These are phyloP conservation scores for Heliothis subflexa DNA, from an alignment of 1,140 invertebrate genomes.

Conservation along the genomic window DNA sequence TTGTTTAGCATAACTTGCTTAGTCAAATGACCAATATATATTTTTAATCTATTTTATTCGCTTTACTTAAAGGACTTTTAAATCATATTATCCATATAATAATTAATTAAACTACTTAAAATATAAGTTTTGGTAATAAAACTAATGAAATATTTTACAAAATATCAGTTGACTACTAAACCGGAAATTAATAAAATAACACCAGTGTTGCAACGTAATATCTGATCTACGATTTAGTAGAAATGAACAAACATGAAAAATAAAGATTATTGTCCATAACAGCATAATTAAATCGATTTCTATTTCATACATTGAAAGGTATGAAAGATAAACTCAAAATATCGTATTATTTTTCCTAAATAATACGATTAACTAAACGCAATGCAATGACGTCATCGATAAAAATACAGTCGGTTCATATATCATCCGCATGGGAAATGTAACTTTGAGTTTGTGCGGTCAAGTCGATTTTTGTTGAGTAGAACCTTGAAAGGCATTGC, in stretches of 20 bases:
- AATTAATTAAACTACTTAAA: background rate
- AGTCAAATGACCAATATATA: too few species aligned
- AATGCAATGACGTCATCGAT: slow-evolving; percentile 72
- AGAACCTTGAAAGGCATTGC: slow-evolving; percentile 63
- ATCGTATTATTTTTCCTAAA: background rate
- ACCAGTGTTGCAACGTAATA: background rate
- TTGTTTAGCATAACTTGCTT: background rate
- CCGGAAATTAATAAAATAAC: background rate
- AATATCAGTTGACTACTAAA: background rate
- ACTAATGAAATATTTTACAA: background rate
- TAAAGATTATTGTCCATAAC: background rate
- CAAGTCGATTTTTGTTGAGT: slow-evolving; percentile 50
- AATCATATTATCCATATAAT: background rate
- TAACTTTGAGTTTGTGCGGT: slow-evolving; percentile 36
- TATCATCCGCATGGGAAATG: slow-evolving; percentile 55
- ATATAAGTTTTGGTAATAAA: background rate
- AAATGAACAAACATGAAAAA: background rate
- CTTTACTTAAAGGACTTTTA: background rate
- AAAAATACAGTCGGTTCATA: slow-evolving; percentile 73
- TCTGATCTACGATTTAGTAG: background rate
- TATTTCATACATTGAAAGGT: background rate
- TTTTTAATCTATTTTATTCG: too few species aligned
- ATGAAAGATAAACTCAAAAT: background rate
- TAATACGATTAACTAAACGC: slow-evolving; percentile 64
- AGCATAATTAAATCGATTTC: background rate